Conservation (phyloP, 2,888 invertebrate species). For the Cremastinae sp. region DNA sequence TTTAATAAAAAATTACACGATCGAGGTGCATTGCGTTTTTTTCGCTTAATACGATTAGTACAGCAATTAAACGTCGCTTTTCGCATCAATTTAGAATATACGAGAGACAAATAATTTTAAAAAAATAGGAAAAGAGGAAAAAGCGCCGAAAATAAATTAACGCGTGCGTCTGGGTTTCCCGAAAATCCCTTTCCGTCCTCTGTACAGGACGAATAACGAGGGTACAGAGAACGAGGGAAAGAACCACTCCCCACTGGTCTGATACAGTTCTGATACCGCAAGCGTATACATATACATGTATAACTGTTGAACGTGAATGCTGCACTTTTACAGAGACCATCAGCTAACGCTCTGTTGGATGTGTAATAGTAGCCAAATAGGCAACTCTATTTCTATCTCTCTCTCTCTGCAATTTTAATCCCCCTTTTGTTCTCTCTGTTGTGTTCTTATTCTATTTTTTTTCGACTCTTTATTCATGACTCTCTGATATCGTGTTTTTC, state of each 20-base stretch:
- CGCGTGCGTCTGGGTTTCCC: slow-evolving; percentile 31
- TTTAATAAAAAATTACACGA: too few species aligned
- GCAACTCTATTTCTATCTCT: slow-evolving; percentile 52
- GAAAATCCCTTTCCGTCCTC: slow-evolving; percentile 37
- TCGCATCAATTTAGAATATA: too few species aligned
- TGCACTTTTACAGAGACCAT: slow-evolving; percentile 1
- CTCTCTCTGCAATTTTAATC: too few species aligned
- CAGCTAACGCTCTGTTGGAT: slow-evolving; percentile 57
- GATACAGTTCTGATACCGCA: not conserved
- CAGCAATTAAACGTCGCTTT: too few species aligned
- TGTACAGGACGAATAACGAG: slow-evolving; percentile 51
- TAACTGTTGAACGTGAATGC: slow-evolving; percentile 7
- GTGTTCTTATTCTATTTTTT: too few species aligned
- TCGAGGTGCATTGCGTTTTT: too few species aligned
- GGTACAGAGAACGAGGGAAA: too few species aligned
- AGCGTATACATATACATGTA: slow-evolving; percentile 8
- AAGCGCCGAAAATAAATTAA: slow-evolving; percentile 38
- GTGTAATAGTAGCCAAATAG: slow-evolving; percentile 58
- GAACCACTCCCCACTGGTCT: slow-evolving; percentile 34
- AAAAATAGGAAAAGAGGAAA: not conserved
- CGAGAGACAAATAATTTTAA: too few species aligned
- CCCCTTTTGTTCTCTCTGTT: too few species aligned
- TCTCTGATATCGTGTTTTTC: too few species aligned
- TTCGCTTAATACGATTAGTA: too few species aligned
- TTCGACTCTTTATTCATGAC: too few species aligned